Base-by-base conservation (phyloP, 2,888 invertebrate genomes). In the Lasioglossum lativentre region DNA sequence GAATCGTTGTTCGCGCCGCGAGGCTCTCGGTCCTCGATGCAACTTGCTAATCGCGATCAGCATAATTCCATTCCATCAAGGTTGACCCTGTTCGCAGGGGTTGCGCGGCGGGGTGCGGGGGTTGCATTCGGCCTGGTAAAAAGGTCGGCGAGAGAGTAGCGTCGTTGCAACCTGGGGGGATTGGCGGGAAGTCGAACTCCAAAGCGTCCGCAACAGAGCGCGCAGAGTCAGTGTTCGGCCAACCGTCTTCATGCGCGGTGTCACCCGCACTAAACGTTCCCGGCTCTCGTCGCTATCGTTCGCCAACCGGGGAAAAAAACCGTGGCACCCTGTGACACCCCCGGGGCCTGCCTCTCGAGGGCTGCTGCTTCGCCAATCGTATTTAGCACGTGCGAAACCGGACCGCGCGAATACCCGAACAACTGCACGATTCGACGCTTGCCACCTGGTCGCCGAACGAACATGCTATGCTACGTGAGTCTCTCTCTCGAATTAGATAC, bases 201-300 rank as follows among this genome's bases (percentile, higher is more conserved):
- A 81, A 78, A 84, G 88, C 87, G 87, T 82, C 90, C 87, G 88
- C 90, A 87, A 89, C 86, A 86, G 88, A 88, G 92, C 90, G 90
- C 92, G 89, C 87, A 88, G 89, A 91, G 93, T 91, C 93, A 93
- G 93, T 93, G 88, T 86, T 91, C 90, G 89, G 84, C 92, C 89
- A 93, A 90, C 93, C 93, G 92, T 89, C 92, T 90, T 88, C 90
- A 90, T 91, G 93, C 88, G 89, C 93, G 89, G 90, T 89, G 63
- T 82, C 82, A 76, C 74, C 79, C 47, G 45, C 78, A 23, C 66
- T 38, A 59, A 74, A 72, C 82, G 75, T 59, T 71, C 45, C 75
- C 74, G 42, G 27, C 27, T 30, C 38, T 19, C 68, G 34, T 68
- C 38, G 68, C 30, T 68, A 23, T 5, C 4, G 34, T 23, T 38